These are phyloP conservation scores for Centropyge bicolor DNA, from an alignment of 2,797 vertebrate species.

Conservation along the genomic window DNA sequence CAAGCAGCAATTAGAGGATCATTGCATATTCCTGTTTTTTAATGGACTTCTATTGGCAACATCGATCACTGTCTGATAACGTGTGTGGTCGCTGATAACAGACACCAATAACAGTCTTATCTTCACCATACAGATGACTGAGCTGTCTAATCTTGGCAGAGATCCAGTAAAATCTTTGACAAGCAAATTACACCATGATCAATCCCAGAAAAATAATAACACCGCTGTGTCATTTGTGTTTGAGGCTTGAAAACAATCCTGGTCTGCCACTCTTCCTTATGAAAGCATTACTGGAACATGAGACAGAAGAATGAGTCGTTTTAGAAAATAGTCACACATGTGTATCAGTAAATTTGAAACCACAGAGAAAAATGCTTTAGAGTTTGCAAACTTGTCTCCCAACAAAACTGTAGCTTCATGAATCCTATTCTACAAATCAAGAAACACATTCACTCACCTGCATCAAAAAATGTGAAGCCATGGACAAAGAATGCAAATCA, in stretches of 20 bases:
- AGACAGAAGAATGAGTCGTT: too few species aligned
- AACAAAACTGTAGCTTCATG: too few species aligned
- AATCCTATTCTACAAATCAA: too few species aligned
- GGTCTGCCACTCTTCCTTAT: neutral
- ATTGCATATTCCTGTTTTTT: neutral
- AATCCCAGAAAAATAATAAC: neutral
- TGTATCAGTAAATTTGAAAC: too few species aligned
- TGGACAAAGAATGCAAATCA: too few species aligned
- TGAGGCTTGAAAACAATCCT: neutral
- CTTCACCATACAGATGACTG: slow-evolving; percentile 7
- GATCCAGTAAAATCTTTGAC: neutral
- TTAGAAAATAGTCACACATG: too few species aligned
- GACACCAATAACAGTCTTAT: neutral
- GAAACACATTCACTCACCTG: too few species aligned
- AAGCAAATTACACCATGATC: neutral
- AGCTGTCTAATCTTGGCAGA: neutral
- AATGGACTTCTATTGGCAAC: slow-evolving; percentile 1
- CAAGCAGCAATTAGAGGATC: neutral
- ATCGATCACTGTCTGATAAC: neutral
- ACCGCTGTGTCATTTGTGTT: neutral
- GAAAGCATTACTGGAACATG: too few species aligned
- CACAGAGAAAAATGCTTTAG: too few species aligned
- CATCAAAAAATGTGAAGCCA: too few species aligned
- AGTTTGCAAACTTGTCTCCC: too few species aligned
- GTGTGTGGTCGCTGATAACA: neutral